Conservation (phyloP, 2,113 vertebrate genomes). For the Neolamprologus kungweensis region DNA sequence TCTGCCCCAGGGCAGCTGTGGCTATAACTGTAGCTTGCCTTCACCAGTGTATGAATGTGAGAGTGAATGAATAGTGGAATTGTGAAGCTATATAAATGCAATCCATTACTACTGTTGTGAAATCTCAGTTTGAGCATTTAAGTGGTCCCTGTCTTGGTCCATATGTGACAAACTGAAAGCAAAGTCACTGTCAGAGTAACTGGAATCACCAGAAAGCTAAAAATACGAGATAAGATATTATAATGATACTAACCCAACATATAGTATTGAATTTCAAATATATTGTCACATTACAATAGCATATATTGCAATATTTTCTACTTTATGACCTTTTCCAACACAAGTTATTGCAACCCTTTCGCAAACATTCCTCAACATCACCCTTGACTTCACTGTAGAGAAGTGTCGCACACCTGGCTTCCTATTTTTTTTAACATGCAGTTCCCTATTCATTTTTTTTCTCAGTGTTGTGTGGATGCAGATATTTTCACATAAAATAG, state of each 20-base stretch:
- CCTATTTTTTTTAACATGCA: neutral
- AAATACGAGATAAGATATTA: neutral
- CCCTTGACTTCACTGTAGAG: neutral
- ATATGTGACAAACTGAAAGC: neutral
- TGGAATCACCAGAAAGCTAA: neutral
- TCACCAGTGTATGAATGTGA: no score
- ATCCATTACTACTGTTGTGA: neutral
- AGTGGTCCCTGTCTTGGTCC: rapidly evolving
- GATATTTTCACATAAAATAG: neutral
- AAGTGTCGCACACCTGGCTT: neutral
- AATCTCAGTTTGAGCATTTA: neutral
- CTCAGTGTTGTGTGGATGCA: neutral
- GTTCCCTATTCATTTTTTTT: neutral
- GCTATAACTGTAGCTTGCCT: no score
- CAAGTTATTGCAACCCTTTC: neutral
- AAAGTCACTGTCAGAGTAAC: neutral
- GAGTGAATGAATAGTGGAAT: no score
- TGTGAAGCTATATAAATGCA: no score
- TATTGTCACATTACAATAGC: neutral
- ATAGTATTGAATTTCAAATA: neutral
- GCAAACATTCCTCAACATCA: neutral
- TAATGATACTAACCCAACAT: neutral
- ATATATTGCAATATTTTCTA: neutral
- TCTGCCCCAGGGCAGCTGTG: no score
- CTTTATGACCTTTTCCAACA: neutral